A percentile compares a stretch with the other conserved stretches of the same genome.
Conservation (phyloP, 64 coral and sea anemone species). For the Stichodactyla mertensii region DNA sequence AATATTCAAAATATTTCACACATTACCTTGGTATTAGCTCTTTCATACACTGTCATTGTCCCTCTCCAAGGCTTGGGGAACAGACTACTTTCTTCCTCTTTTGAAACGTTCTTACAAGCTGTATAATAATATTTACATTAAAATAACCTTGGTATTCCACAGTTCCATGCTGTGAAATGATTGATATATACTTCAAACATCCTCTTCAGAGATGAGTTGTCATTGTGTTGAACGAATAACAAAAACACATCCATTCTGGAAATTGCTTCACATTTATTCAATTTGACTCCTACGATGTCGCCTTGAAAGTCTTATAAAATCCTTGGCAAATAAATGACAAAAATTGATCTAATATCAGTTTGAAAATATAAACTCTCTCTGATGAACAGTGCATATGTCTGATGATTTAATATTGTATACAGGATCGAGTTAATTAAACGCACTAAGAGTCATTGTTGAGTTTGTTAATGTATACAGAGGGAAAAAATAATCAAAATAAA, state of each 20-base stretch:
- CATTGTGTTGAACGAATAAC: too few relatives aligned
- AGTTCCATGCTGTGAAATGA: background rate
- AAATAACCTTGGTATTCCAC: background rate
- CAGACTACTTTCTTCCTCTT: background rate
- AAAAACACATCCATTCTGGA: background rate
- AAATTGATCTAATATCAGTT: too few relatives aligned
- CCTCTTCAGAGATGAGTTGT: too few relatives aligned
- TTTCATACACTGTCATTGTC: slow-evolving; percentile 63
- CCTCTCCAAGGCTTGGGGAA: slow-evolving; percentile 71
- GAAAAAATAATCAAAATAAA: background rate
- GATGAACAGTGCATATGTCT: too few relatives aligned
- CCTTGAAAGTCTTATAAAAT: too few relatives aligned
- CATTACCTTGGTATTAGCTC: slow-evolving; percentile 8
- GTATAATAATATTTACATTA: background rate
- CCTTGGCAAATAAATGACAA: too few relatives aligned
- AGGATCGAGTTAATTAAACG: background rate
- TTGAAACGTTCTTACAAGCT: background rate
- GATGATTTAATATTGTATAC: too few relatives aligned
- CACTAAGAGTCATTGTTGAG: background rate
- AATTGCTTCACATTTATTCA: background rate
- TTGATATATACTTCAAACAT: background rate
- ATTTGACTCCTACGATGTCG: too few relatives aligned
- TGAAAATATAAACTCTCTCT: too few relatives aligned
- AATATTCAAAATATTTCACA: background rate
- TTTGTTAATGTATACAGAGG: background rate